phyloP scores from a whole-genome alignment of 2,113 vertebrate species.

The Eulemur macaco region DNA sequence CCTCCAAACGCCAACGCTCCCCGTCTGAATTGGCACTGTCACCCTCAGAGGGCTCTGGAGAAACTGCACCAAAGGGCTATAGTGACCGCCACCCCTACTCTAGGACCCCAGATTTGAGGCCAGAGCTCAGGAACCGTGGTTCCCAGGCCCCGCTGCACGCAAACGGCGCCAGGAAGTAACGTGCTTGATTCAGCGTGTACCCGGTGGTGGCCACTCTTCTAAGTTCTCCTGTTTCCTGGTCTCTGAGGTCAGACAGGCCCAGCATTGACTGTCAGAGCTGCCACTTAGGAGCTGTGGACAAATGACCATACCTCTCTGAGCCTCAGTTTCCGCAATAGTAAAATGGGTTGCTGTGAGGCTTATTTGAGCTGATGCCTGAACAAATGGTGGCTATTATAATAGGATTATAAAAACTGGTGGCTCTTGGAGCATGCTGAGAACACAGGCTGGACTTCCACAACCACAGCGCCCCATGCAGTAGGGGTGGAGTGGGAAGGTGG shows the following conservation, averaged over 20 bases:
- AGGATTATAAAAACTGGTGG: neutral
- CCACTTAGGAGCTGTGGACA: neutral
- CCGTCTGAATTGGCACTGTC: neutral
- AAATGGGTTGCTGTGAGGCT: neutral
- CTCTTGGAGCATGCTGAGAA: neutral
- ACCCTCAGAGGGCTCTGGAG: neutral
- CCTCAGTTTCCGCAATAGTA: neutral
- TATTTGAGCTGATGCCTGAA: neutral
- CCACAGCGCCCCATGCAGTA: neutral
- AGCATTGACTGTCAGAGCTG: neutral
- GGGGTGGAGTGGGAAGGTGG: neutral
- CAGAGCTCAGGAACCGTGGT: neutral
- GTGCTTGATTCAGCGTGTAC: accelerated
- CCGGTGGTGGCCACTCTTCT: neutral
- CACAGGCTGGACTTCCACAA: neutral
- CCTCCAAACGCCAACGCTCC: neutral
- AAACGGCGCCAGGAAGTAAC: neutral
- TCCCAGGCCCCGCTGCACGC: neutral
- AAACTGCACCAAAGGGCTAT: neutral
- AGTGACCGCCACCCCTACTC: neutral
- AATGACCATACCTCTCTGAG: neutral
- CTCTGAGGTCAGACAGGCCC: neutral
- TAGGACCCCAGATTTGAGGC: neutral
- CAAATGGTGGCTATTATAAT: neutral
- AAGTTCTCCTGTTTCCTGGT: neutral